A percentile compares a stretch with the other conserved stretches of the same genome.
Conservation (phyloP, 2,113 vertebrate species). For the Dendropsophus ebraccatus region DNA sequence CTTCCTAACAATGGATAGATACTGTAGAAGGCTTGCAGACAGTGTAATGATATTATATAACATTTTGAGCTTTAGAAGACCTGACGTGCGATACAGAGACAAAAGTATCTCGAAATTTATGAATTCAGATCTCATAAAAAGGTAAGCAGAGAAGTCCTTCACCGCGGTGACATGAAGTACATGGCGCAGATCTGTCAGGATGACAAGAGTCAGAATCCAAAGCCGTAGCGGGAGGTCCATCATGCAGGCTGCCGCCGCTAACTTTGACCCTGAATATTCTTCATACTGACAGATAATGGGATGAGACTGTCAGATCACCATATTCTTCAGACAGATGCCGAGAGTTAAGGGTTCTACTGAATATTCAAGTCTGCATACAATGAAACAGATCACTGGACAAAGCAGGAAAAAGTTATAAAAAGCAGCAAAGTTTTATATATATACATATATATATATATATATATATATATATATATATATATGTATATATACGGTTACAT, state of each 20-base stretch:
- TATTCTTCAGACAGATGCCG: constrained; percentile 7
- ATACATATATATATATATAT: too few relatives aligned
- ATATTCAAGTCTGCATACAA: too few relatives aligned
- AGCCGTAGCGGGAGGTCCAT: neutral
- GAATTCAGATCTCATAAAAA: neutral
- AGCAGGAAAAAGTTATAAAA: neutral
- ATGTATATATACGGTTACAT: too few relatives aligned
- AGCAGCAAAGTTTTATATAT: too few relatives aligned
- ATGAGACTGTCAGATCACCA: neutral
- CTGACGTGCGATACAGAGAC: neutral
- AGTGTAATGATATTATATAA: neutral
- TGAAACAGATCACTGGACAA: neutral
- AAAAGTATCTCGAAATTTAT: neutral
- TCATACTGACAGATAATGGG: constrained; percentile 14
- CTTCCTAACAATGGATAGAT: too few relatives aligned
- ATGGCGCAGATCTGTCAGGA: neutral
- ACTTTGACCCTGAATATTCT: constrained; percentile 27
- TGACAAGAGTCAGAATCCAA: constrained; percentile 10
- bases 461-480: too few relatives aligned
- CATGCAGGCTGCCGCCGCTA: neutral
- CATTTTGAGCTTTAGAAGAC: neutral
- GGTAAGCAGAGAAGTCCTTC: constrained; percentile 6
- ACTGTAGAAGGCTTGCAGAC: too few relatives aligned
- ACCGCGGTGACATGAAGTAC: constrained; percentile 6
- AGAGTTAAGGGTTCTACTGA: constrained; percentile 5